Conservation (phyloP, 30 jellyfish, hydroid and myxozoan species). For the Aurelia sp. region DNA sequence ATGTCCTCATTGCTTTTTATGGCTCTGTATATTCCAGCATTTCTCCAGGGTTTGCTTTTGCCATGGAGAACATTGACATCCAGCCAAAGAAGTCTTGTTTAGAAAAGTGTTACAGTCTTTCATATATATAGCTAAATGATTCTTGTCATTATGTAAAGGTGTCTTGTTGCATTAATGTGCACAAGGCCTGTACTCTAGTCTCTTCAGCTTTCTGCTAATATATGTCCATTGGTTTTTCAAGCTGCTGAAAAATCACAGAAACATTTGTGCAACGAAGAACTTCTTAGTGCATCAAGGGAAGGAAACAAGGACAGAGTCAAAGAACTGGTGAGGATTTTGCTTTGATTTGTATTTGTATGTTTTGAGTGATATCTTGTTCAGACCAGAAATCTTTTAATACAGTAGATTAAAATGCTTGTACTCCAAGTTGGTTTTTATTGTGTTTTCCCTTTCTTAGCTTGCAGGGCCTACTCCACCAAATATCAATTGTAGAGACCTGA, state of each 20-base stretch:
- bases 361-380: not conserved
- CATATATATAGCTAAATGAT: too few relatives aligned
- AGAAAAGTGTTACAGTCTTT: too few relatives aligned
- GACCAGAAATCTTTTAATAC: not conserved
- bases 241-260: conserved; percentile 98
- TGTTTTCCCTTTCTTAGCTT: conserved; percentile 52
- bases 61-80: too few relatives aligned
- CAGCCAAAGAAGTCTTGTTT: too few relatives aligned
- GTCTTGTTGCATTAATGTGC: too few relatives aligned
- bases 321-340: conserved; percentile 64
- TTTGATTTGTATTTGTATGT: not conserved
- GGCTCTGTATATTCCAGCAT: too few relatives aligned
- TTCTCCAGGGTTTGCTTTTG: too few relatives aligned
- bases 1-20: too few relatives aligned
- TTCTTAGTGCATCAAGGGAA: conserved; percentile 90
- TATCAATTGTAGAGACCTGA: conserved; percentile 87
- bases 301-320: conserved; percentile 80
- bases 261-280: conserved; percentile 78
- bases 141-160: too few relatives aligned
- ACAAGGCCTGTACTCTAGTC: too few relatives aligned
- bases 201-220: too few relatives aligned
- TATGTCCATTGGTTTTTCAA: not conserved
- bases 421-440: not conserved
- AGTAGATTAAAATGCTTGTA: not conserved
- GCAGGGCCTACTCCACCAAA: conserved; percentile 89